Evolutionary conservation across 2,113 vertebrate species (phyloP), one percentile per base, ranked within the genome.

Genomic region (Notechis scutatus): DNA sequence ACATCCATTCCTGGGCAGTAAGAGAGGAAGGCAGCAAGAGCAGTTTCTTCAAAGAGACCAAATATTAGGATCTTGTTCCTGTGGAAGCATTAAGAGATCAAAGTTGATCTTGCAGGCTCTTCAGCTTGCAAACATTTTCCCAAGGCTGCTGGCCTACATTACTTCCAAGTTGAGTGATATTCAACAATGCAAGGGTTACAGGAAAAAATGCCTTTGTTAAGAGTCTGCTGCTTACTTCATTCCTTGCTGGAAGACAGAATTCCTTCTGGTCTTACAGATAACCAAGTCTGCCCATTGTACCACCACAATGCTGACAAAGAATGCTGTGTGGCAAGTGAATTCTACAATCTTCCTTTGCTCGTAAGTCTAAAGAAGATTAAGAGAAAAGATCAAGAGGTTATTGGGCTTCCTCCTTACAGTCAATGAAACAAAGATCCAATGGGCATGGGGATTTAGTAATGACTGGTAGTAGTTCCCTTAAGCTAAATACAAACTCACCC

Each of bases 311-410:
- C 98, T 99, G 96, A 98, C 96, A 10, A 99, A 99, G 98, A 99
- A 99, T 39, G 98, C 96, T 0, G 98, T 99, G 91, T 99, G 98
- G 95, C 98, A 99, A 34, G 98, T 98, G 96, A 98, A 99, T 94
- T 99, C 98, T 96, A 99, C 98, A 2, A 98, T 98, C 24, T 99
- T 99, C 96, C 98, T 98, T 97, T 99, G 98, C 23, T 98, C 98
- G 0, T 98, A 98, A 9, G 98, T 99, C 98, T 99, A 96, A 74
- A 26, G 87, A 11, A 39, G 29, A 64, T 54, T 54, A 69, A 88
- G 61, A 81, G 93, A 2, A 20, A 81, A 91, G 11, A 52, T 52
- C 11, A 52, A 69, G 5, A 90, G 0, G 34, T 61, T 50, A 15
- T 54, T 0, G 0, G 55, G 50, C 61, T 11, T 18, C 39, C 6